Evolutionary conservation across 1,140 invertebrate genomes (phyloP).

Genomic region (Eciton burchellii): DNA sequence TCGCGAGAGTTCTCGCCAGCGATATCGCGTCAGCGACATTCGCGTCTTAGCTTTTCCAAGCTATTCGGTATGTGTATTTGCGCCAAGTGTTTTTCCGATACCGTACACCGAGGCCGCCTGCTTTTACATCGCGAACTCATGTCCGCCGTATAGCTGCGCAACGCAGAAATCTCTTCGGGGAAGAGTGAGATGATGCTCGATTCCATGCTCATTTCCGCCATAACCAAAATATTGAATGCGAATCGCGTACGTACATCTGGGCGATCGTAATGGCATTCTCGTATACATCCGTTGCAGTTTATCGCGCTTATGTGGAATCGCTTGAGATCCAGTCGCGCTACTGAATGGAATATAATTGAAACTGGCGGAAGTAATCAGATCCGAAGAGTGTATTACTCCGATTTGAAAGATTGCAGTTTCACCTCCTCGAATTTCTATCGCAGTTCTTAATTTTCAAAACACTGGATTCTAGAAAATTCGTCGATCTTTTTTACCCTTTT

Average conservation of each 20-base stretch:
- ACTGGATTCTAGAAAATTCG: background rate
- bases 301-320: background rate
- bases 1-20: conserved; percentile 30
- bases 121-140: conserved; percentile 32
- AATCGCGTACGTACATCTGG: background rate
- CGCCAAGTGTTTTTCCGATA: conserved; percentile 54
- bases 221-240: conserved; percentile 15
- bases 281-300: conserved; percentile 1
- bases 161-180: conserved; percentile 27
- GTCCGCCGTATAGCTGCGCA: conserved; percentile 23
- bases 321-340: background rate
- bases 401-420: background rate
- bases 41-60: conserved; percentile 37
- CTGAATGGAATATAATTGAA: too few species aligned
- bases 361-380: too few species aligned
- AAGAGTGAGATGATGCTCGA: conserved; percentile 9
- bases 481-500: background rate
- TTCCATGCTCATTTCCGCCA: conserved; percentile 11
- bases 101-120: conserved; percentile 20
- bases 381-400: too few species aligned
- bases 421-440: background rate
- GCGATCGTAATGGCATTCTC: background rate
- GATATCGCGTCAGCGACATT: conserved; percentile 49
- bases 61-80: conserved; percentile 48
- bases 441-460: background rate